Evolutionary conservation across 2,888 invertebrate species (phyloP).

Genomic region (Palloptera scutellata): DNA sequence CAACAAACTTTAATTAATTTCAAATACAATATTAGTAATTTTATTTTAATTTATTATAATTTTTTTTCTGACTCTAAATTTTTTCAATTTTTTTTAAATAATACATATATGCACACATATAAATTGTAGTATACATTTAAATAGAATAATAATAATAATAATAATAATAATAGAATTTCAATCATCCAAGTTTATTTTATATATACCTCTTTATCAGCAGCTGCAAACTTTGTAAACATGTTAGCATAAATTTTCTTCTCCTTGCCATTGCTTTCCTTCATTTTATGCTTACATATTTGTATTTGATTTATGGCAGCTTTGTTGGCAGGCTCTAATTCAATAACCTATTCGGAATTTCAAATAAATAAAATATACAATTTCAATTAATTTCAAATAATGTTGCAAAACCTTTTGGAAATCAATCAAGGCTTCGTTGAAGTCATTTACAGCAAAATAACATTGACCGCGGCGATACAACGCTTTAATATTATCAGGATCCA

Average conservation of each 20-base stretch:
- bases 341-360: conserved; percentile 62
- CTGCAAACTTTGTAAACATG: conserved; percentile 94
- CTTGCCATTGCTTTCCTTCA: conserved; percentile 78
- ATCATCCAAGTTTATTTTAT: neutral
- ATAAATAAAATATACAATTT: conserved; percentile 2
- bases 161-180: no score
- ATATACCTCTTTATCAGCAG: conserved; percentile 78
- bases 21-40: no score
- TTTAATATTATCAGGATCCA: conserved; percentile 83
- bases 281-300: conserved; percentile 73
- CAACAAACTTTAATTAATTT: neutral
- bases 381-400: no score
- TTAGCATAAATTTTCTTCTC: conserved; percentile 91
- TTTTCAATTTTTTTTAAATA: conserved; percentile 8
- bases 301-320: conserved; percentile 86
- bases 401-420: conserved; percentile 72
- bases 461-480: conserved; percentile 88
- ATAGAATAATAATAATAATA: conserved; percentile 2
- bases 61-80: no score
- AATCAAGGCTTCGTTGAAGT: conserved; percentile 77
- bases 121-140: neutral
- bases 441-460: conserved; percentile 77
- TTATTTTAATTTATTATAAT: neutral
- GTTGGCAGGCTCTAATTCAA: conserved; percentile 84
- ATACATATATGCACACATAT: conserved; percentile 11